Evolutionary conservation across 1,140 invertebrate genomes (phyloP), one percentile per base, ranked within the genome.

Genomic region (Cherax quadricarinatus): DNA sequence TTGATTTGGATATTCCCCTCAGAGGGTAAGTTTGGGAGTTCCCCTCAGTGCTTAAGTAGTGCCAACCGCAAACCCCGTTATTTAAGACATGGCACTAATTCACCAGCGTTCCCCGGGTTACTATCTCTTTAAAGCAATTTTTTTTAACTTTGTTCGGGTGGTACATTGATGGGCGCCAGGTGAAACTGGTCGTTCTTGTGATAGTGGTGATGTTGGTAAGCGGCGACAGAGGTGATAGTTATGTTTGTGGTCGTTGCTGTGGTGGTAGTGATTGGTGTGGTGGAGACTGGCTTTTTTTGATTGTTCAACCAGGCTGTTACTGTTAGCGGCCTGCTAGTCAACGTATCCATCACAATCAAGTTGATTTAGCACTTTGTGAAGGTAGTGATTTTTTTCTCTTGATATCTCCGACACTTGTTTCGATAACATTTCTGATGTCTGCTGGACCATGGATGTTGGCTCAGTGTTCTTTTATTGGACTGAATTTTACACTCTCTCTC

Each of bases 1-100:
- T 75, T 30, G 70, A 75, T 75, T n/a, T 75, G 70, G n/a, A 75
- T 75, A 75, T 75, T 75, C 70, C 70, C 70, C 70, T 75, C 24
- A 30, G 24, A 30, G 70, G 70, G 70, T 30, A 75, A 30, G n/a
- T 1, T 12, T 3, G 24, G 24, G 12, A n/a, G 4, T 75, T n/a
- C 70, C 70, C 70, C 24, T 75, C 70, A 9, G n/a, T 30, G n/a
- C 30, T n/a, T 75, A 30, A n/a, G 7, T 7, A 75, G 24, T n/a
- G 70, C 14, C 14, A 21, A 70, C 21, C 5, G 0, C 14, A 12
- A 18, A 18, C 66, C 66, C 21, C 66, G 66, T 18, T 70, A 21
- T 70, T 18, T 18, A 14, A 18, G 21, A 14, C 66, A 9, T 18
- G 14, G 1, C 21, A 21, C 21, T 70, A 70, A 18, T 6, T 70